Percentiles rank a stretch among this genome's conserved stretches.
Conservation (phyloP, 2,797 vertebrate genomes). For the Myotis vivesi region DNA sequence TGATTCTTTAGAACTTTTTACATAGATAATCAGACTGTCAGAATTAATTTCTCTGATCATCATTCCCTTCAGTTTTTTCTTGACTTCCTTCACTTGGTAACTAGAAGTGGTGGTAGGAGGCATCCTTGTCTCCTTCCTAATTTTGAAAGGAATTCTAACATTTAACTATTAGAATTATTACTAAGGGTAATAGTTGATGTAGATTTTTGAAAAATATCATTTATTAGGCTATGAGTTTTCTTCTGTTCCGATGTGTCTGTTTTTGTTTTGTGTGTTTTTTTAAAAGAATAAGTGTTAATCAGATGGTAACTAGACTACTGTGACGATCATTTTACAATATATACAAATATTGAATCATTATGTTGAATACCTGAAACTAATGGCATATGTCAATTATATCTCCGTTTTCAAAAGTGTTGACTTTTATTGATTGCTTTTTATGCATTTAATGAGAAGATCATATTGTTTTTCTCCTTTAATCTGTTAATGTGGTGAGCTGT, state of each 20-base stretch:
- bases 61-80: neutral
- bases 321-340: neutral
- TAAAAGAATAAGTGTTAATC: neutral
- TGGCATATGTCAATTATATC: neutral
- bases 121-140: neutral
- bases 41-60: neutral
- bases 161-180: neutral
- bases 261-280: neutral
- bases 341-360: neutral
- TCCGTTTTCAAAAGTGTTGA: neutral
- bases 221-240: neutral
- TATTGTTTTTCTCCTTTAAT: neutral
- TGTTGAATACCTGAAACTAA: neutral
- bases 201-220: neutral
- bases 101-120: neutral
- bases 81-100: neutral
- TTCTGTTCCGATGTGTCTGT: neutral
- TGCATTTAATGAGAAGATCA: neutral
- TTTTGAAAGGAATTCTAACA: neutral
- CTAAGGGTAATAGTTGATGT: neutral
- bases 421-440: neutral
- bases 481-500: neutral
- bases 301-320: neutral
- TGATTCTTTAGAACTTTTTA: neutral
- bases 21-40: neutral